phyloP scores from a whole-genome alignment of 1,140 invertebrate genomes.

The Melanaphis sacchari region DNA sequence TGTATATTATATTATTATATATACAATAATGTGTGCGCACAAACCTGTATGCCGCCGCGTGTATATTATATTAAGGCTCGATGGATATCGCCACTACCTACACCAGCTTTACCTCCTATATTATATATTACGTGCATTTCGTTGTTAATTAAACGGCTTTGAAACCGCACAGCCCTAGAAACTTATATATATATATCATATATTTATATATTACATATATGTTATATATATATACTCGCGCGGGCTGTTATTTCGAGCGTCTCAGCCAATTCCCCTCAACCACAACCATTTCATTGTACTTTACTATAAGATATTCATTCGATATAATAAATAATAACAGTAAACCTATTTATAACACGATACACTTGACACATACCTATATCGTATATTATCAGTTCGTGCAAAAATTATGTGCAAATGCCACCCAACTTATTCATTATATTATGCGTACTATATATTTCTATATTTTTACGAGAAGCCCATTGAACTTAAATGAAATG shows the following conservation, averaged over 20 bases:
- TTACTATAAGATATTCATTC: not conserved
- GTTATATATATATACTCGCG: not conserved
- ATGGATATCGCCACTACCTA: not conserved
- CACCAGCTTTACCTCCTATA: not conserved
- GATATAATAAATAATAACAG: not conserved
- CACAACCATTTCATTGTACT: not conserved
- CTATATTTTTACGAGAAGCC: not conserved
- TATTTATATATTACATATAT: too few species aligned
- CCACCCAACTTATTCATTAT: too few species aligned
- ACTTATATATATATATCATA: not conserved
- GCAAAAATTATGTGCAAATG: not conserved
- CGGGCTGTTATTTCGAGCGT: not conserved
- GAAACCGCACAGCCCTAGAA: slow-evolving; percentile 19
- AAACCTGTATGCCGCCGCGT: not conserved
- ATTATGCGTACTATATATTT: too few species aligned
- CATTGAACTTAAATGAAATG: not conserved
- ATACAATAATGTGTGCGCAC: not conserved
- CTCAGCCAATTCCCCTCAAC: not conserved
- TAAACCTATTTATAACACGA: not conserved
- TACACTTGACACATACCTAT: not conserved
- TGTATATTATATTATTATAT: not conserved
- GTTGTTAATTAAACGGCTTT: slow-evolving; percentile 50
- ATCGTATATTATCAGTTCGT: not conserved
- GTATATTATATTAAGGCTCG: not conserved
- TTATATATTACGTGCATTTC: not conserved